Evolutionary conservation across 2,113 vertebrate genomes (phyloP).

Genomic region (Myrmophylax atrothorax): DNA sequence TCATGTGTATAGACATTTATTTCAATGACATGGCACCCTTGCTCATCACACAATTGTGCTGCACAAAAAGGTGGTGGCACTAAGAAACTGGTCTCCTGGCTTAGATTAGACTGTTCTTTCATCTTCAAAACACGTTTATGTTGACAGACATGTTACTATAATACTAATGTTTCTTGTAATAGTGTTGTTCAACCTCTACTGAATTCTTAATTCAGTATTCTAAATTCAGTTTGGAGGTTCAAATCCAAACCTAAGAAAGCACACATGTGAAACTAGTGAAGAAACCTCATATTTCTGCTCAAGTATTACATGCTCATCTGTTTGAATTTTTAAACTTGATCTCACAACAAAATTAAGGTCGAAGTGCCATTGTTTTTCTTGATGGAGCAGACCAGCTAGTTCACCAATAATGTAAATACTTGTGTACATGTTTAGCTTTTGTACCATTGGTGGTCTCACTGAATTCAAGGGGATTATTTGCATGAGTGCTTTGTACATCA

Average conservation of each 20-base stretch:
- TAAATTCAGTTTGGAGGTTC: background rate
- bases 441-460: background rate
- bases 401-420: background rate
- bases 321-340: background rate
- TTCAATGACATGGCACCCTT: background rate
- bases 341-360: background rate
- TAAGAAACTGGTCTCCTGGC: background rate
- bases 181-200: background rate
- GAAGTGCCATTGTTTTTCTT: background rate
- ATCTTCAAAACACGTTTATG: background rate
- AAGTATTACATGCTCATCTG: background rate
- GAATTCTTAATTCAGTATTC: background rate
- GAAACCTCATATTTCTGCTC: background rate
- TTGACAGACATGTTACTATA: background rate
- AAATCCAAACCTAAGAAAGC: background rate
- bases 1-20: background rate
- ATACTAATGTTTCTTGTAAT: background rate
- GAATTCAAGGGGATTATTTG: background rate
- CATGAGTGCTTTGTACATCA: background rate
- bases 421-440: background rate
- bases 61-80: background rate
- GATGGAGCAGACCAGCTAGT: background rate
- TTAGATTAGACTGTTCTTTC: background rate
- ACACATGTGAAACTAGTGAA: accelerated
- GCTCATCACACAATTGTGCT: background rate